Evolutionary conservation across 2,888 invertebrate genomes (phyloP).

Genomic region (Agonopterix heracliana): DNA sequence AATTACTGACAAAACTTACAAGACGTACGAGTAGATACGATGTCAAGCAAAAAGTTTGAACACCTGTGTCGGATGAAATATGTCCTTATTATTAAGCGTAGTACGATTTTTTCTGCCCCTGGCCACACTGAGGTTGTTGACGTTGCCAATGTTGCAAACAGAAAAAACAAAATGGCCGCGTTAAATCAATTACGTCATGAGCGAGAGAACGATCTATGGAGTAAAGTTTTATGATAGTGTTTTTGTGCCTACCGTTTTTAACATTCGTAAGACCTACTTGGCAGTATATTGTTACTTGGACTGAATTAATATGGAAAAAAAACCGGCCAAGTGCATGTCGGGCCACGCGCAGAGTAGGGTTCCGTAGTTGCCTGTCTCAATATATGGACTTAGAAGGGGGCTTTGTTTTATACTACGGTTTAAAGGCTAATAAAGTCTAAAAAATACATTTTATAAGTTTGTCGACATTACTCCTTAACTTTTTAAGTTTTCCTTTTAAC

Average conservation of each 20-base stretch:
- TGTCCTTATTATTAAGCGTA: constrained; percentile 32
- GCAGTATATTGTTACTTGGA: no score
- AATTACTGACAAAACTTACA: constrained; percentile 20
- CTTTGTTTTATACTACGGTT: no score
- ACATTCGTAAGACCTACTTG: no score
- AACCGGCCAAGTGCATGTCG: no score
- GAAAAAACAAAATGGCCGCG: constrained; percentile 43
- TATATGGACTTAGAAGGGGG: no score
- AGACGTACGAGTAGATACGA: constrained; percentile 20
- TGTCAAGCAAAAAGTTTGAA: constrained; percentile 24
- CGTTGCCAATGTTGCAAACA: constrained; percentile 43
- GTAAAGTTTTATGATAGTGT: background rate
- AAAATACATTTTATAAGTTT: no score
- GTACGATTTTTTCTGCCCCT: constrained; percentile 29
- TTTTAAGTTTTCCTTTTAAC: no score
- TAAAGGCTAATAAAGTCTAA: no score
- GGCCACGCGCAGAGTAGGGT: no score
- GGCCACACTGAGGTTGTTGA: constrained; percentile 48
- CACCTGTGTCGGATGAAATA: constrained; percentile 24
- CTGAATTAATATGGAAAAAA: no score
- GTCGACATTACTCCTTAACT: no score
- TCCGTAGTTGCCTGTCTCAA: no score
- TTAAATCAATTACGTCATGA: constrained; percentile 44
- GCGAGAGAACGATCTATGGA: background rate
- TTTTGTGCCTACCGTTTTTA: background rate